These are phyloP conservation scores for Ormyrus labotus DNA, from an alignment of 2,888 invertebrate species.

Conservation along the genomic window DNA sequence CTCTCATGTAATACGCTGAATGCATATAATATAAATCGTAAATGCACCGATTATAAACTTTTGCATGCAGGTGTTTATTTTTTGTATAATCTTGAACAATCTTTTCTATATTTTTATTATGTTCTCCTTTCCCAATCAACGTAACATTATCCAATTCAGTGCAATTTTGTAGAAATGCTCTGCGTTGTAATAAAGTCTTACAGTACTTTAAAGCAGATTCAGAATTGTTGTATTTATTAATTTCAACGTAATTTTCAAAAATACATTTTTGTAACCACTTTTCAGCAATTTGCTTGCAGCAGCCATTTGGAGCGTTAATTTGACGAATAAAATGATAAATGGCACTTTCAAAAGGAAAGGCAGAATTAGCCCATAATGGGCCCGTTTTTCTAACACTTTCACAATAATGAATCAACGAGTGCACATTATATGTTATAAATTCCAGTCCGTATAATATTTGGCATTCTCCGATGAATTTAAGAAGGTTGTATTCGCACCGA, in stretches of 20 bases:
- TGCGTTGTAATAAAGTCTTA: background rate
- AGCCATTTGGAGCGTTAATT: constrained; percentile 53
- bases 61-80: background rate
- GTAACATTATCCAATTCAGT: background rate
- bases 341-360: constrained; percentile 56
- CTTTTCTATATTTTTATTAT: background rate
- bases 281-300: constrained; percentile 47
- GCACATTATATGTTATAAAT: constrained; percentile 59
- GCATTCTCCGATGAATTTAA: constrained; percentile 54
- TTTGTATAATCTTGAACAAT: background rate
- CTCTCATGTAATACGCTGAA: no score
- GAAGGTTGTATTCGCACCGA: constrained; percentile 53
- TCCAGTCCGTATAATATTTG: constrained; percentile 50
- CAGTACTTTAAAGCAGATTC: background rate
- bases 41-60: no score
- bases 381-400: constrained; percentile 54
- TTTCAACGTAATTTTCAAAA: constrained; percentile 4
- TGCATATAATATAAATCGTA: no score
- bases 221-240: background rate
- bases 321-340: constrained; percentile 50
- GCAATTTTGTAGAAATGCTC: background rate
- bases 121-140: background rate
- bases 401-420: constrained; percentile 54
- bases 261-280: constrained; percentile 23
- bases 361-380: constrained; percentile 56